Percentiles rank a stretch among this genome's conserved stretches.
Conservation (phyloP, 2,797 vertebrate species). For the Falco novaeseelandiae region DNA sequence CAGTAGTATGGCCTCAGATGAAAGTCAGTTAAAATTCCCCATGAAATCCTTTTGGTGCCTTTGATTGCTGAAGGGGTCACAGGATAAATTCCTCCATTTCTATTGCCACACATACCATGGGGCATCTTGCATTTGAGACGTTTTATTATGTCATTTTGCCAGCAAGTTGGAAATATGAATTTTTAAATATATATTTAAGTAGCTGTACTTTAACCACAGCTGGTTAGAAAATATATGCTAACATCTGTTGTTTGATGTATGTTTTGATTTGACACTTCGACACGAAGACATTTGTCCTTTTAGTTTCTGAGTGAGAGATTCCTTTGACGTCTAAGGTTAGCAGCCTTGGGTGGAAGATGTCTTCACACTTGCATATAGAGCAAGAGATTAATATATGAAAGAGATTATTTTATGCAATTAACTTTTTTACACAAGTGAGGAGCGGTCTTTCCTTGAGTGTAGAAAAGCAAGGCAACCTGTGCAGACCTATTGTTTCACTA, state of each 20-base stretch:
- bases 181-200: not conserved
- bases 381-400: not conserved
- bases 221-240: not conserved
- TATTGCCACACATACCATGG: accelerated
- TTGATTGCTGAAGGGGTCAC: not conserved
- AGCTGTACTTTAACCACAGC: not conserved
- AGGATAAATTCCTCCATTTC: not conserved
- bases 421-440: not conserved
- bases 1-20: not conserved
- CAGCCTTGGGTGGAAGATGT: not conserved
- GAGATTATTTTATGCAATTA: not conserved
- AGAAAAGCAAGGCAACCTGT: not conserved
- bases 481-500: not conserved
- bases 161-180: not conserved
- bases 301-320: not conserved
- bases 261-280: not conserved
- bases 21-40: not conserved
- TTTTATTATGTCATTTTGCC: not conserved
- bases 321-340: not conserved
- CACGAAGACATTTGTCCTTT: not conserved
- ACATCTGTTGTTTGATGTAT: not conserved
- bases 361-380: not conserved
- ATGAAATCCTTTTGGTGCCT: not conserved
- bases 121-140: not conserved
- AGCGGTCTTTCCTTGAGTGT: not conserved